These are phyloP conservation scores for Tetramorium simillimum DNA, from an alignment of 1,140 invertebrate genomes.

Conservation along the genomic window DNA sequence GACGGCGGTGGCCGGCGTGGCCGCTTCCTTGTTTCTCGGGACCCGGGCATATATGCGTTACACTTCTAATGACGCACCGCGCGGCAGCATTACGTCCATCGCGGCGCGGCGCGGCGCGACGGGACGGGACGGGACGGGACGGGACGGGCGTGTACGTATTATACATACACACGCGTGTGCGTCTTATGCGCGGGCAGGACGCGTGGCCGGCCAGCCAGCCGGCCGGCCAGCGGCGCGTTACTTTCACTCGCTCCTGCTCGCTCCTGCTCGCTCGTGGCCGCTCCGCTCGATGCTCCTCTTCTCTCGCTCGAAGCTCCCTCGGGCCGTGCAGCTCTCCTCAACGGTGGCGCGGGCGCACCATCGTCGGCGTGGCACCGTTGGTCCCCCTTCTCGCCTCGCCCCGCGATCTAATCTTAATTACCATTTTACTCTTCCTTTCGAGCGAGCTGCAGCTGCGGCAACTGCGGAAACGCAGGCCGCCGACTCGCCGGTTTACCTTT, in stretches of 20 bases:
- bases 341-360: constrained; percentile 30
- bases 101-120: background rate
- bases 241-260: constrained; percentile 75
- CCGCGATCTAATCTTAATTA: constrained; percentile 67
- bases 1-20: background rate
- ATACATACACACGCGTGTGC: constrained; percentile 4
- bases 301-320: constrained; percentile 10
- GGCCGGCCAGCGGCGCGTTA: constrained; percentile 66
- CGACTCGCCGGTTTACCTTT: constrained; percentile 66
- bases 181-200: constrained; percentile 66
- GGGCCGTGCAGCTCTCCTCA: constrained; percentile 27
- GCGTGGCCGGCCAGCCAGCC: constrained; percentile 65
- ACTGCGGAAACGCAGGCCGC: constrained; percentile 62
- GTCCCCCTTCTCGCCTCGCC: constrained; percentile 31
- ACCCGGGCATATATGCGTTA: constrained; percentile 12
- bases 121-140: background rate
- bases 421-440: constrained; percentile 64
- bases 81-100: constrained; percentile 31
- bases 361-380: background rate
- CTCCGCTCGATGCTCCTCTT: constrained; percentile 59
- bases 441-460: constrained; percentile 29
- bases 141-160: constrained; percentile 8
- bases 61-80: constrained; percentile 49
- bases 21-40: constrained; percentile 22
- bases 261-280: constrained; percentile 60